phyloP scores from a whole-genome alignment of 2,797 vertebrate species.

The Acanthornis magna region DNA sequence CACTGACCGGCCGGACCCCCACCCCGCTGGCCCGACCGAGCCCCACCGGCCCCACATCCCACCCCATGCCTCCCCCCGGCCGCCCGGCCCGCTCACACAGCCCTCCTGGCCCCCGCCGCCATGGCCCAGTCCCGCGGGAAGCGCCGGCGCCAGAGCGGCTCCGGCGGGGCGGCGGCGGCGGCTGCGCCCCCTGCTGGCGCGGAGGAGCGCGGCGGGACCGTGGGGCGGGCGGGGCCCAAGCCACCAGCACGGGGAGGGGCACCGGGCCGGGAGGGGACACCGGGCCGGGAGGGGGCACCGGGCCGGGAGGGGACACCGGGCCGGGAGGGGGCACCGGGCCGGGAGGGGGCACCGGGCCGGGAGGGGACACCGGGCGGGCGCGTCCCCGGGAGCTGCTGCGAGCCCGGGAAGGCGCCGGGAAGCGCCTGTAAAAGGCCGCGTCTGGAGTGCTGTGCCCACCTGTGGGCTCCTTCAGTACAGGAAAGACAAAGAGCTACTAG shows the following conservation, averaged over 20 bases:
- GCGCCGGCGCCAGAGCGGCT: background rate
- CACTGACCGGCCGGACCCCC: background rate
- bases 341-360: too few relatives aligned
- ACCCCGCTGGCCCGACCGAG: background rate
- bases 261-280: background rate
- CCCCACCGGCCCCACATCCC: background rate
- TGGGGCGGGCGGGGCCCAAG: too few relatives aligned
- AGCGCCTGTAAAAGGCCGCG: too few relatives aligned
- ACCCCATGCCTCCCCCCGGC: background rate
- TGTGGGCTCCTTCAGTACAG: accelerated
- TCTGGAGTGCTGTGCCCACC: background rate
- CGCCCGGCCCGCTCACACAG: background rate
- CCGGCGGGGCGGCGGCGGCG: accelerated
- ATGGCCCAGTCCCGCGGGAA: background rate
- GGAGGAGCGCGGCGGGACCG: background rate
- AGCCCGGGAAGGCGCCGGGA: too few relatives aligned
- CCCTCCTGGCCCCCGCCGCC: background rate
- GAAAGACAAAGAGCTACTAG: accelerated
- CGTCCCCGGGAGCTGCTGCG: background rate
- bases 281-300: too few relatives aligned
- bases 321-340: background rate
- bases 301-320: background rate
- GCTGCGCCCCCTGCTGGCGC: background rate
- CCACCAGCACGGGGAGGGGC: background rate
- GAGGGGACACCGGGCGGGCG: background rate